phyloP scores from a whole-genome alignment of 1,140 invertebrate genomes.

The Gonatopus flavifemur region DNA sequence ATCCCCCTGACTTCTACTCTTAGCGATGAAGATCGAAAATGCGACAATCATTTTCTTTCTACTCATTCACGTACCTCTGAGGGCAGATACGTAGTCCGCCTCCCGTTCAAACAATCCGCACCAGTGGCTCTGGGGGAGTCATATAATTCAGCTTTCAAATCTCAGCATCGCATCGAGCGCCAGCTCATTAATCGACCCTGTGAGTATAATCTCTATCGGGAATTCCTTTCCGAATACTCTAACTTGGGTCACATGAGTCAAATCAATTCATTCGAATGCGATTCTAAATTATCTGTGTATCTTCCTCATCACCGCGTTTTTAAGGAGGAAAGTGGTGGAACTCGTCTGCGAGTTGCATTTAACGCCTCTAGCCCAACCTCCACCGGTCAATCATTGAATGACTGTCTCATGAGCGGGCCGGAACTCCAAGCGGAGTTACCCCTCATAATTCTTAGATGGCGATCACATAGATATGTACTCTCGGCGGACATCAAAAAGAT shows the following conservation, averaged over 20 bases:
- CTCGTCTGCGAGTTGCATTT: not conserved
- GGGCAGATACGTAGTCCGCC: slow-evolving; percentile 1
- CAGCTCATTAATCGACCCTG: not conserved
- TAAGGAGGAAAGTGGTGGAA: not conserved
- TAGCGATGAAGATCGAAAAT: not conserved
- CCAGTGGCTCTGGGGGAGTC: not conserved
- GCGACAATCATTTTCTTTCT: not conserved
- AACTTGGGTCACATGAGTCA: not conserved
- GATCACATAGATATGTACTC: not conserved
- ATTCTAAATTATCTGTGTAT: not conserved
- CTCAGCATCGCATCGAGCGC: not conserved
- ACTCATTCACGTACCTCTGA: not conserved
- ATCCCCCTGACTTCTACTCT: not conserved
- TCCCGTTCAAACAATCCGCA: not conserved
- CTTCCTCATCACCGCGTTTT: not conserved
- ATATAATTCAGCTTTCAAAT: not conserved
- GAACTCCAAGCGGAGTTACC: not conserved
- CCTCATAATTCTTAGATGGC: not conserved
- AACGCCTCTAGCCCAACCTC: not conserved
- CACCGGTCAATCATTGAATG: not conserved
- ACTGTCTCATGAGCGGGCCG: not conserved
- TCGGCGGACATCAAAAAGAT: slow-evolving; percentile 1
- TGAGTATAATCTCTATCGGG: not conserved
- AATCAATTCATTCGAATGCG: not conserved
- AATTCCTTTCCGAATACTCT: not conserved